Percentiles rank a stretch among this genome's conserved stretches.
phyloP scores from a whole-genome alignment of 2,888 invertebrate genomes.

The Brachylomia viminalis region DNA sequence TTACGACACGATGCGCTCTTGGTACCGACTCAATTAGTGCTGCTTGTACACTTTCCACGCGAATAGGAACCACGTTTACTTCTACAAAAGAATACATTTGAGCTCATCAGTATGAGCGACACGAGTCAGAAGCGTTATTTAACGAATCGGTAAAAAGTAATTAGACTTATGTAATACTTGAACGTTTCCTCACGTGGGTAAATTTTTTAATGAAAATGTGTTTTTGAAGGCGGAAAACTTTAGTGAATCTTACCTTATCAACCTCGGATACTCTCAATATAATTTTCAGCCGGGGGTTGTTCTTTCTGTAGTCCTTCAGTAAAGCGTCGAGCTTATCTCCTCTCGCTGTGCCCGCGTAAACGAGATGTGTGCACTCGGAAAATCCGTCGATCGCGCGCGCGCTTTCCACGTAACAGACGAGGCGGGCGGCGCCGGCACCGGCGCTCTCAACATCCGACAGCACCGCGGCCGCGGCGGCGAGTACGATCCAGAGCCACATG shows the following conservation, averaged over 20 bases:
- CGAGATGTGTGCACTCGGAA: slow-evolving; percentile 89
- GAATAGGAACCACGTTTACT: slow-evolving; percentile 41
- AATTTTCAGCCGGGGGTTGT: slow-evolving; percentile 88
- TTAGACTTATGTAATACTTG: slow-evolving; percentile 60
- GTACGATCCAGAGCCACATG: slow-evolving; percentile 85
- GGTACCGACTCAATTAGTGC: slow-evolving; percentile 72
- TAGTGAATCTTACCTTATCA: slow-evolving; percentile 88
- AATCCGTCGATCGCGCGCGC: slow-evolving; percentile 77
- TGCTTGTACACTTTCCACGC: slow-evolving; percentile 73
- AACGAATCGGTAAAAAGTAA: slow-evolving; percentile 62
- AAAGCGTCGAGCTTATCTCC: slow-evolving; percentile 84
- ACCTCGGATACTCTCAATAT: slow-evolving; percentile 89
- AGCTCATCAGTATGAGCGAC: slow-evolving; percentile 68
- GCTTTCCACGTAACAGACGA: slow-evolving; percentile 86
- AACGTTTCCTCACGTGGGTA: slow-evolving; percentile 31
- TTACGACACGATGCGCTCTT: slow-evolving; percentile 65
- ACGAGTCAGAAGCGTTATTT: slow-evolving; percentile 61
- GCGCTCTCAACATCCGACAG: slow-evolving; percentile 76
- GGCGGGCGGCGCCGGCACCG: slow-evolving; percentile 87
- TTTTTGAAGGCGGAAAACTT: slow-evolving; percentile 19
- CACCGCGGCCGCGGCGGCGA: slow-evolving; percentile 78
- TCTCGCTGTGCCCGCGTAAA: slow-evolving; percentile 85
- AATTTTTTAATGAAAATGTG: slow-evolving; percentile 45
- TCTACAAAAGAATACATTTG: slow-evolving; percentile 66
- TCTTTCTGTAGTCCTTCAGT: slow-evolving; percentile 87